These are phyloP conservation scores for Sorex araneus DNA, from an alignment of 2,113 vertebrate genomes.

Conservation along the genomic window DNA sequence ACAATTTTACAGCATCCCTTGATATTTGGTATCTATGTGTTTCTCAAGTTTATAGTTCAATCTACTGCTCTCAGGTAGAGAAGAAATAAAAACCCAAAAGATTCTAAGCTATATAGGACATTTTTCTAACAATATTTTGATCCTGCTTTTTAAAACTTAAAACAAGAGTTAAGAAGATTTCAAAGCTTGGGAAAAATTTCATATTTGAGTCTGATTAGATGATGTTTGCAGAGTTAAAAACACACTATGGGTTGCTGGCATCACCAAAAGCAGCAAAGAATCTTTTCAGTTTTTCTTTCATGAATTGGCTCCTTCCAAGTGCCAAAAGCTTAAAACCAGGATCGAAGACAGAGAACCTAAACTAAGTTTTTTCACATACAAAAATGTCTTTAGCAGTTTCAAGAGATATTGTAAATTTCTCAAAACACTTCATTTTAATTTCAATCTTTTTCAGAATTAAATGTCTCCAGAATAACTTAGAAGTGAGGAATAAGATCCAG, in stretches of 20 bases:
- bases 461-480: not conserved
- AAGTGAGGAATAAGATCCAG: not conserved
- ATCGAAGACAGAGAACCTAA: not conserved
- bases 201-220: not conserved
- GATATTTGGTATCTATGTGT: not conserved
- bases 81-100: not conserved
- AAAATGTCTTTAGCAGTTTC: not conserved
- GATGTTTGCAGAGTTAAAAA: not conserved
- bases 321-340: too few species aligned
- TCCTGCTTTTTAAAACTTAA: not conserved
- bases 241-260: not conserved
- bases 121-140: constrained; percentile 36
- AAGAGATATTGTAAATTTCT: not conserved
- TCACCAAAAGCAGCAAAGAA: not conserved
- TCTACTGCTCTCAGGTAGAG: constrained; percentile 8
- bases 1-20: constrained; percentile 38
- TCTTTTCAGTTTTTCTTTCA: constrained; percentile 9
- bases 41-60: constrained; percentile 24
- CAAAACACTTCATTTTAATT: constrained; percentile 8
- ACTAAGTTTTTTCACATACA: not conserved
- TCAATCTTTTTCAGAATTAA: constrained; percentile 40
- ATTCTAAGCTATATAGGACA: constrained; percentile 57
- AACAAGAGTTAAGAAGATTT: not conserved
- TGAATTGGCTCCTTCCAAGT: constrained; percentile 23
- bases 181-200: not conserved